Evolutionary conservation across 2,888 invertebrate species (phyloP), one percentile per base, ranked within the genome.

Genomic region (Xestia ashworthii): DNA sequence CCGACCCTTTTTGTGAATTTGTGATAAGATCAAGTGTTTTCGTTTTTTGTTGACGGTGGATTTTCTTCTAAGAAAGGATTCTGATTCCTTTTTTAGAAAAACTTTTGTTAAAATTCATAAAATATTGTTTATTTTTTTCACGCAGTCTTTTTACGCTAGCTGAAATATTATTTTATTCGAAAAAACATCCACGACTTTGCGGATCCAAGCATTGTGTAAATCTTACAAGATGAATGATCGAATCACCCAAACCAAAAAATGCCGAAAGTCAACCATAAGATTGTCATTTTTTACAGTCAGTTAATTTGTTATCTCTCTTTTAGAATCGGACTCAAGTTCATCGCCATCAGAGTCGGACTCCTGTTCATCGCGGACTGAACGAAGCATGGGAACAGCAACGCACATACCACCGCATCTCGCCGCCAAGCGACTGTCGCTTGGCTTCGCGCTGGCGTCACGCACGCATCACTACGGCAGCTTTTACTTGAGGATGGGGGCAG

Each of bases 401-500:
- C 93, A 95, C 90, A 85, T 93, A 85, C 89, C 96, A 88, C 92
- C 94, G 83, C 92, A 95, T 80, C 87, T 95, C 83, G 90, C 94
- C 55, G 93, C 97, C 87, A 93, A 96, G 95, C 89, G 97, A 85
- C 89, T 97, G 92, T 94, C 97, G 71, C 92, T 97, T 0, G 97
- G 97, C 9, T 97, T 97, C 81, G 97, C 96, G 1, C 92, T 96
- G 22, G 94, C 96, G 2, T 95, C 97, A 4, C 93, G 97, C 66
- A 97, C 97, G 3, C 98, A 98, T 89, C 98, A 99, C 94, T 99
- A 98, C 90, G 99, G 99, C 71, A 99, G 99, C 94, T 99, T 99
- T 95, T 99, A 99, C 94, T 97, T 99, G 80, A 97, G 99, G 88
- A 98, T 99, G 98, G 99, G 99, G 38, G 99, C 99, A 81, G 99